Conservation (phyloP, 2,888 invertebrate species). For the Drosophila dives region DNA sequence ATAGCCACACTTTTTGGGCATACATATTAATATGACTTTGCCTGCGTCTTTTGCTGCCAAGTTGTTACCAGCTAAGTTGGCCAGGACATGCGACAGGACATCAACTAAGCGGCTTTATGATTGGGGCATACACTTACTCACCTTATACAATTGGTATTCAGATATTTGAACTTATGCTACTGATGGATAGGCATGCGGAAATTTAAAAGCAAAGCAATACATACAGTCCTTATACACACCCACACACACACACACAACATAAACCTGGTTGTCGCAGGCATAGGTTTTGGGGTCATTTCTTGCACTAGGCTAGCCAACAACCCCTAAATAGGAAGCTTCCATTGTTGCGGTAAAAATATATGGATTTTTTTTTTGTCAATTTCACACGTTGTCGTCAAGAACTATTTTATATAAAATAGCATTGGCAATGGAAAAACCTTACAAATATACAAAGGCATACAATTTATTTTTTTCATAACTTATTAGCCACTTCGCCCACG, state of each 20-base stretch:
- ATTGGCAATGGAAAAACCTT: slow-evolving; percentile 5
- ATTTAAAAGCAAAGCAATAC: slow-evolving; percentile 1
- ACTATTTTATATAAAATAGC: neutral
- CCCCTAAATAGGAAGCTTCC: slow-evolving; percentile 8
- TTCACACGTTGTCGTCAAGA: slow-evolving; percentile 6
- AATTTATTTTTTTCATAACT: slow-evolving; percentile 4
- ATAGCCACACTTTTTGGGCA: slow-evolving; percentile 73
- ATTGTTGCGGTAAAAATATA: slow-evolving; percentile 39
- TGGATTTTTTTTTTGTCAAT: slow-evolving; percentile 10
- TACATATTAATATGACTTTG: slow-evolving; percentile 55
- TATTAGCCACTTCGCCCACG: neutral
- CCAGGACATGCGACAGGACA: slow-evolving; percentile 57
- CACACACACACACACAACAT: slow-evolving; percentile 1
- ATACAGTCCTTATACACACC: neutral
- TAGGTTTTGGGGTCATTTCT: neutral
- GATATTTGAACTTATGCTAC: slow-evolving; percentile 13
- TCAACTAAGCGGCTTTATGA: slow-evolving; percentile 68
- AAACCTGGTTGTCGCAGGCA: slow-evolving; percentile 18
- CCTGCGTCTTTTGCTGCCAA: slow-evolving; percentile 47
- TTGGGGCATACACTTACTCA: slow-evolving; percentile 23
- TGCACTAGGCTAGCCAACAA: neutral
- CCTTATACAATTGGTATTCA: slow-evolving; percentile 8
- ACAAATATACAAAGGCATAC: neutral
- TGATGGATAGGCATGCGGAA: slow-evolving; percentile 8
- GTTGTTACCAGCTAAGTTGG: slow-evolving; percentile 46